phyloP scores from a whole-genome alignment of 2,113 vertebrate genomes.

The Nerophis ophidion region DNA sequence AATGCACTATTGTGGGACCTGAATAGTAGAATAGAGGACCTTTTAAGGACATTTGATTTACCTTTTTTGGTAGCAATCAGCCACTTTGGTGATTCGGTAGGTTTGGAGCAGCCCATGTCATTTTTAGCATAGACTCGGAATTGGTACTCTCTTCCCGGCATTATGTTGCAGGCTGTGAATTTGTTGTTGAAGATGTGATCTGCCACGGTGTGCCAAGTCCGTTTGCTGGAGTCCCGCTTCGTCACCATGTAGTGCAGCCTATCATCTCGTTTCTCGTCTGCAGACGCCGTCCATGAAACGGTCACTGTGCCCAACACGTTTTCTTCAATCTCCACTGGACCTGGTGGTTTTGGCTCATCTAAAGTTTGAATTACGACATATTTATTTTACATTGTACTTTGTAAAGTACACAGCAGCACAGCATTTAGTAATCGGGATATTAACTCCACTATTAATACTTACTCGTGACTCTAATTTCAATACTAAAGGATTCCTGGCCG shows the following conservation, averaged over 20 bases:
- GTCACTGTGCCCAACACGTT: slow-evolving; percentile 85
- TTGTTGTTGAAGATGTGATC: slow-evolving; percentile 83
- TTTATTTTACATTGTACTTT: neutral
- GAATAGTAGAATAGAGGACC: too few relatives aligned
- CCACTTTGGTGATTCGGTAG: slow-evolving; percentile 83
- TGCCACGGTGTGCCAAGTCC: slow-evolving; percentile 73
- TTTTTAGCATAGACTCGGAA: slow-evolving; percentile 89
- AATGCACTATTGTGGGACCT: too few relatives aligned
- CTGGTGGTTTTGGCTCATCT: slow-evolving; percentile 82
- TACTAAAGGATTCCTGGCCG: slow-evolving; percentile 73
- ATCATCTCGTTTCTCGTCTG: slow-evolving; percentile 76
- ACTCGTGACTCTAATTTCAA: slow-evolving; percentile 86
- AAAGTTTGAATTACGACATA: slow-evolving; percentile 10
- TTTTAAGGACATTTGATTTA: slow-evolving; percentile 22
- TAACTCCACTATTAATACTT: slow-evolving; percentile 15
- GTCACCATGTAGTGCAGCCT: slow-evolving; percentile 80
- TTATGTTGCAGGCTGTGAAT: slow-evolving; percentile 78
- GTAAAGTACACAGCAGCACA: neutral
- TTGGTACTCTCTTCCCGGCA: slow-evolving; percentile 82
- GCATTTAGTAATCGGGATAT: neutral
- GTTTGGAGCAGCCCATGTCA: slow-evolving; percentile 76
- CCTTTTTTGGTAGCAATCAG: slow-evolving; percentile 68
- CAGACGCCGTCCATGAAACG: slow-evolving; percentile 79
- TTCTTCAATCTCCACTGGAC: slow-evolving; percentile 75
- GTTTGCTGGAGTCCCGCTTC: slow-evolving; percentile 75